Conservation (phyloP, 2,113 vertebrate species). For the Motacilla tschutschensis region DNA sequence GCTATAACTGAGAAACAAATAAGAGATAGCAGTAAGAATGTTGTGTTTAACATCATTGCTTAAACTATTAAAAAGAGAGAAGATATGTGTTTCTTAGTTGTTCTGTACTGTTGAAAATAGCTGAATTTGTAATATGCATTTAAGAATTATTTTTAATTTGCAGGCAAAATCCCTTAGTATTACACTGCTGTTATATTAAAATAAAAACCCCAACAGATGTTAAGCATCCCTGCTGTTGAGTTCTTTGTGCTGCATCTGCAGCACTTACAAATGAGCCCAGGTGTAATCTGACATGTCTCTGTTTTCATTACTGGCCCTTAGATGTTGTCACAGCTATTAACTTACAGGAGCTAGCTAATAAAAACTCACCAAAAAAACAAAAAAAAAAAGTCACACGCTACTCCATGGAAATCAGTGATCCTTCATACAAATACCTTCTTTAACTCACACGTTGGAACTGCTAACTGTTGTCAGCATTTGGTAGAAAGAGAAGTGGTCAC, state of each 20-base stretch:
- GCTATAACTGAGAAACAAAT: neutral
- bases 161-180: neutral
- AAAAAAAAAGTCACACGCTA: neutral
- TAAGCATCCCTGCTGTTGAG: neutral
- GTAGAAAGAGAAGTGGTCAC: neutral
- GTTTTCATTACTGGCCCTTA: neutral
- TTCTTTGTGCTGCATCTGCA: neutral
- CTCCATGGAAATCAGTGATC: neutral
- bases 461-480: neutral
- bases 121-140: neutral
- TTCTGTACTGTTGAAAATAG: neutral
- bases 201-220: neutral
- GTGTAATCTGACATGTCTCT: neutral
- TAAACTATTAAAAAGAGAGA: neutral
- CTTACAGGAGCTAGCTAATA: neutral
- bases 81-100: neutral
- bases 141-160: neutral
- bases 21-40: neutral
- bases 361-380: neutral
- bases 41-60: neutral
- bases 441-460: rapidly evolving
- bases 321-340: neutral
- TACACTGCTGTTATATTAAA: neutral
- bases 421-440: neutral
- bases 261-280: neutral